These are phyloP conservation scores for Hemithea aestivaria DNA, from an alignment of 2,888 invertebrate genomes.

Conservation along the genomic window DNA sequence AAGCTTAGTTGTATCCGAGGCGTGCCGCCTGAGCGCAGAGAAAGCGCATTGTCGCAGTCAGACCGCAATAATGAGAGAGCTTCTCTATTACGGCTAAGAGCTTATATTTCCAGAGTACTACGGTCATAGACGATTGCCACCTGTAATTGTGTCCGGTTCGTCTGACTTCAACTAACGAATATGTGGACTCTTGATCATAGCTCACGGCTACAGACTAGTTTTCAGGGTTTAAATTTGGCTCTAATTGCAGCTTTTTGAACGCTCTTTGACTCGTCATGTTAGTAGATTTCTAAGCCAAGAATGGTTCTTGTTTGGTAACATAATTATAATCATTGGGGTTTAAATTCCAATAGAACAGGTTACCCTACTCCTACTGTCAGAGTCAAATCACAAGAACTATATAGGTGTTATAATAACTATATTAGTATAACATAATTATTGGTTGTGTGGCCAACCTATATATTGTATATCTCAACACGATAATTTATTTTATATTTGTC, in stretches of 20 bases:
- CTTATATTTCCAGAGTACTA: slow-evolving; percentile 55
- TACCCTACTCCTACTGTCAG: no score
- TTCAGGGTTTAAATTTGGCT: slow-evolving; percentile 31
- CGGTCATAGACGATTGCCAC: slow-evolving; percentile 54
- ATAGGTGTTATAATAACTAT: no score
- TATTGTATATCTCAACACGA: no score
- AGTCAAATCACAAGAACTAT: no score
- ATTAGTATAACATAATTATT: no score
- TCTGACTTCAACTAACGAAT: slow-evolving; percentile 40
- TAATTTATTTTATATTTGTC: no score
- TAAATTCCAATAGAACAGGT: no score
- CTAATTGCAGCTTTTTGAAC: slow-evolving; percentile 21
- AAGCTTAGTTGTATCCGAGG: slow-evolving; percentile 30
- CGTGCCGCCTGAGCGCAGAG: slow-evolving; percentile 28
- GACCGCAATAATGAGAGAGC: slow-evolving; percentile 65
- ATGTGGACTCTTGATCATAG: slow-evolving; percentile 31
- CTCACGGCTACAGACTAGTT: slow-evolving; percentile 28
- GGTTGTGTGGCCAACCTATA: no score
- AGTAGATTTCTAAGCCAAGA: no score
- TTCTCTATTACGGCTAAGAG: slow-evolving; percentile 58
- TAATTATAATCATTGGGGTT: no score
- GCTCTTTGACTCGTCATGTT: no score
- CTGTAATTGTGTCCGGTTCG: slow-evolving; percentile 73
- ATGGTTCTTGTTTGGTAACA: no score
- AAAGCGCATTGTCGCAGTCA: slow-evolving; percentile 42